A percentile compares a stretch with the other conserved stretches of the same genome.
Evolutionary conservation across 1,140 invertebrate genomes (phyloP).

Genomic region (Bombus polaris): DNA sequence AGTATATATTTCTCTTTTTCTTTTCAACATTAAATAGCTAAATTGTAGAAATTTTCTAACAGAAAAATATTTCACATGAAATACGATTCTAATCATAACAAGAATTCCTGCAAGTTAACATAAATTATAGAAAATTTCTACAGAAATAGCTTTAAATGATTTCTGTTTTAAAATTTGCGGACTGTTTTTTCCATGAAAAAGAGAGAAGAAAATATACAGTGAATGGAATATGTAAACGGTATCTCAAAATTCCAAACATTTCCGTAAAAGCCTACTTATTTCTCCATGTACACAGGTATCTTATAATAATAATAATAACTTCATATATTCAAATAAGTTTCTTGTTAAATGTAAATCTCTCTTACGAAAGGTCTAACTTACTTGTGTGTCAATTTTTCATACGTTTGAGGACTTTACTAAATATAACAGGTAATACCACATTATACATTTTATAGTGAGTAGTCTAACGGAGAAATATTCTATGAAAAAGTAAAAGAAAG

Average conservation of each 20-base stretch:
- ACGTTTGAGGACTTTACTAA: neutral
- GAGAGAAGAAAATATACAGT: too few relatives aligned
- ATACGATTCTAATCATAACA: neutral
- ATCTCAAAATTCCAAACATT: neutral
- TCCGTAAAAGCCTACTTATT: neutral
- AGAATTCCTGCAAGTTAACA: neutral
- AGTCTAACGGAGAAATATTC: too few relatives aligned
- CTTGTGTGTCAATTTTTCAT: neutral
- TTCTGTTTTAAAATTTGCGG: constrained; percentile 4
- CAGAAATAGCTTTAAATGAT: neutral
- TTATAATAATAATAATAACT: neutral
- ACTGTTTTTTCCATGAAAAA: neutral
- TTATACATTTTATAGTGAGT: too few relatives aligned
- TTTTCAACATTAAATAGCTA: neutral
- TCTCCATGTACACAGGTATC: neutral
- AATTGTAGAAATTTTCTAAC: constrained; percentile 41
- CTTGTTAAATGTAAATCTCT: too few relatives aligned
- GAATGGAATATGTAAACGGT: neutral
- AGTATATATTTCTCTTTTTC: neutral
- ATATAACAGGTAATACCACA: too few relatives aligned
- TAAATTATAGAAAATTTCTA: constrained; percentile 24
- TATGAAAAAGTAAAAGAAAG: too few relatives aligned
- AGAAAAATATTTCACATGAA: neutral
- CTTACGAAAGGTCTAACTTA: neutral
- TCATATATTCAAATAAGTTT: neutral